Conservation (phyloP, 2,797 vertebrate genomes). For the Hoplostethus atlanticus region DNA sequence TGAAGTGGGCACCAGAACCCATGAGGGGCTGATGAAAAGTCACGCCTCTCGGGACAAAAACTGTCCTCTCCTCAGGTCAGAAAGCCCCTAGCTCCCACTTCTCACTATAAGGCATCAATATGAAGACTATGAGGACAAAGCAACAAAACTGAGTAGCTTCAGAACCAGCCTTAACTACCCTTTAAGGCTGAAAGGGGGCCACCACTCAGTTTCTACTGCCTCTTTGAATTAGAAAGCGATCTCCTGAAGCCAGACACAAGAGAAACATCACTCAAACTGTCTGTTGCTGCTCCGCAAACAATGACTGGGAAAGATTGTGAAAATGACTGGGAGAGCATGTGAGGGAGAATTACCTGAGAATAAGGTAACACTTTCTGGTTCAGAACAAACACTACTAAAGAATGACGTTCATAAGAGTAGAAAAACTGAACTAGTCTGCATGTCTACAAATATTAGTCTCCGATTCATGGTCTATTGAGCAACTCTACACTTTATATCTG, state of each 20-base stretch:
- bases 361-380: no score
- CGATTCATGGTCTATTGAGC: neutral
- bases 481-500: neutral
- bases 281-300: neutral
- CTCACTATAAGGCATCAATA: slow-evolving; percentile 50
- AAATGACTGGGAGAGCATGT: no score
- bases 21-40: neutral
- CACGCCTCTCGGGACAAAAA: neutral
- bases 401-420: no score
- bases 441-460: neutral
- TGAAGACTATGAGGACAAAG: neutral
- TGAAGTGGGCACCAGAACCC: neutral
- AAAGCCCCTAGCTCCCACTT: slow-evolving; percentile 5
- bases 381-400: no score
- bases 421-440: neutral
- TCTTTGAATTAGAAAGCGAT: neutral
- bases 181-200: slow-evolving; percentile 19
- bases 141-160: slow-evolving; percentile 25
- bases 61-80: neutral
- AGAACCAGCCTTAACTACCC: slow-evolving; percentile 29
- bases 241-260: neutral
- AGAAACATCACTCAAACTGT: no score
- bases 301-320: no score
- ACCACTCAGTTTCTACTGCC: neutral
- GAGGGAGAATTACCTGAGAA: no score